phyloP scores from a whole-genome alignment of 2,888 invertebrate species.

The Pseudanteris insignis region DNA sequence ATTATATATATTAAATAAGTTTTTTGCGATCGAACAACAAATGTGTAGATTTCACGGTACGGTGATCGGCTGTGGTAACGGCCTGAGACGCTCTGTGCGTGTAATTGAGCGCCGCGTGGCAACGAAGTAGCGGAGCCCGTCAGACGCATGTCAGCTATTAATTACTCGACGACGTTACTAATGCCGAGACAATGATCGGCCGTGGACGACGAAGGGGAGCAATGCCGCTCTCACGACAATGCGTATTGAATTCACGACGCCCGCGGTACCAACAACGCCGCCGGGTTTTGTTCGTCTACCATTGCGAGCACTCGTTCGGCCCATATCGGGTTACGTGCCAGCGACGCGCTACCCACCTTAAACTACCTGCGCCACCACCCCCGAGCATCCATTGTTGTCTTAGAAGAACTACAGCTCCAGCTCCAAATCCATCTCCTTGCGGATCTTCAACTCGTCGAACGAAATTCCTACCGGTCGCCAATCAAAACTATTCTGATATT shows the following conservation, averaged over 20 bases:
- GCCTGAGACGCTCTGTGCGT: no score
- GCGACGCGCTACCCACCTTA: conserved; percentile 26
- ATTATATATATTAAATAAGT: no score
- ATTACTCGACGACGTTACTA: conserved; percentile 40
- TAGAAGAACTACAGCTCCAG: conserved; percentile 6
- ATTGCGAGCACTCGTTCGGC: conserved; percentile 31
- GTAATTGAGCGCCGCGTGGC: conserved; percentile 30
- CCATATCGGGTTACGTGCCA: conserved; percentile 39
- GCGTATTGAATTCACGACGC: conserved; percentile 31
- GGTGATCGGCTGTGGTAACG: no score
- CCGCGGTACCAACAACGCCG: conserved; percentile 16
- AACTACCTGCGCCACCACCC: conserved; percentile 14
- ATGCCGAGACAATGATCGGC: conserved; percentile 34
- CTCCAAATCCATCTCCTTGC: conserved; percentile 13
- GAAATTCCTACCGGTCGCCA: no score
- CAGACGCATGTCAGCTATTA: conserved; percentile 39
- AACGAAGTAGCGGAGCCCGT: conserved; percentile 29
- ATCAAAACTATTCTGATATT: no score
- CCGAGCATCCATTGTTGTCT: conserved; percentile 18
- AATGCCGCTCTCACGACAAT: conserved; percentile 34
- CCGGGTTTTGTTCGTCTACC: conserved; percentile 33
- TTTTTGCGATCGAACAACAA: no score
- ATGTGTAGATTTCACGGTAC: no score
- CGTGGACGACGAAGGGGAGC: conserved; percentile 19
- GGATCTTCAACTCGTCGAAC: no score